Percentiles rank a stretch among this genome's conserved stretches.
These are phyloP conservation scores for Sebastes trivittatus DNA, from an alignment of 2,797 vertebrate species.

Conservation along the genomic window DNA sequence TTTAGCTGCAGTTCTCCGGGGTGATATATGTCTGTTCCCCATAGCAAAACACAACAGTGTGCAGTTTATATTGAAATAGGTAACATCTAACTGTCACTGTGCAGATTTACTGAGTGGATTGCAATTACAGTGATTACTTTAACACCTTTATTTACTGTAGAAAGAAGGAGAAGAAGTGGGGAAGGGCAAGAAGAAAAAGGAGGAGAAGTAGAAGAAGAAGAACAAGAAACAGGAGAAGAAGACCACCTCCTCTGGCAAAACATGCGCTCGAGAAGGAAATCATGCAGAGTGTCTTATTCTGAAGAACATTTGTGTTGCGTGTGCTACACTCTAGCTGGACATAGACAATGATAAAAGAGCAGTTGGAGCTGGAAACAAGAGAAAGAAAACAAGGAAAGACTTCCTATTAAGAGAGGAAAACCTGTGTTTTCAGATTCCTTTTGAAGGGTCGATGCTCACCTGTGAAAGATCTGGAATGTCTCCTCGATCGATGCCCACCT, in stretches of 20 bases:
- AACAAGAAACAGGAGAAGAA: slow-evolving; percentile 42
- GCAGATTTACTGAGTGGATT: slow-evolving; percentile 26
- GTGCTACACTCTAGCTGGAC: slow-evolving; percentile 15
- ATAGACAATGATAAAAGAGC: slow-evolving; percentile 36
- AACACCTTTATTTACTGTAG: slow-evolving; percentile 87
- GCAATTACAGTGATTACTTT: slow-evolving; percentile 9
- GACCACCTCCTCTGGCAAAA: slow-evolving; percentile 55
- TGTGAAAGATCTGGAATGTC: slow-evolving; percentile 99
- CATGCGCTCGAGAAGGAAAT: slow-evolving; percentile 73
- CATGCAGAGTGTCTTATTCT: slow-evolving; percentile 73
- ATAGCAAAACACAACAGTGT: slow-evolving; percentile 31
- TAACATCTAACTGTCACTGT: slow-evolving; percentile 52
- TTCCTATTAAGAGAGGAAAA: background rate
- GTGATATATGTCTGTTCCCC: slow-evolving; percentile 28
- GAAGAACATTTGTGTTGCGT: slow-evolving; percentile 40
- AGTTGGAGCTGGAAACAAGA: slow-evolving; percentile 22
- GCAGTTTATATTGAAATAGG: slow-evolving; percentile 15
- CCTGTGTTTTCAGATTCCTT: background rate
- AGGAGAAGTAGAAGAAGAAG: slow-evolving; percentile 29
- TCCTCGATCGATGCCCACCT: slow-evolving; percentile 98
- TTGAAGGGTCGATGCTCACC: slow-evolving; percentile 75
- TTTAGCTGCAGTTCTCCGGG: slow-evolving; percentile 47
- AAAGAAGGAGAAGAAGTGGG: slow-evolving; percentile 51
- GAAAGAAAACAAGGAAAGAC: background rate
- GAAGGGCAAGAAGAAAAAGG: slow-evolving; percentile 44